Conservation (phyloP, 2,113 vertebrate genomes). For the Cephalophus harveyi region DNA sequence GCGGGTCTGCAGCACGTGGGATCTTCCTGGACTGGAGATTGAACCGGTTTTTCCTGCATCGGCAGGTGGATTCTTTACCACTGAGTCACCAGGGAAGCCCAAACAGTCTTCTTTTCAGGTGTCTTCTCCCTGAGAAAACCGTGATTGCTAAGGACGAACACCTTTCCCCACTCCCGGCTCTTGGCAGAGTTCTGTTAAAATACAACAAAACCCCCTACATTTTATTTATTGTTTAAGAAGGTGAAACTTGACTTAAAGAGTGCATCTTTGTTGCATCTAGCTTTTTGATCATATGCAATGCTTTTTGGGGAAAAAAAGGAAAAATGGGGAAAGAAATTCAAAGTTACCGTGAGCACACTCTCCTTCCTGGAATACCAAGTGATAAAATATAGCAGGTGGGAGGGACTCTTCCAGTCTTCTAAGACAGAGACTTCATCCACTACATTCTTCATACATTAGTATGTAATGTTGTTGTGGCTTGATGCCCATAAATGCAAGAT, state of each 20-base stretch:
- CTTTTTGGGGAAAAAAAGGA: neutral
- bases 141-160: neutral
- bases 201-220: neutral
- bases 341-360: neutral
- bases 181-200: neutral
- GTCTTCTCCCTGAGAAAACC: neutral
- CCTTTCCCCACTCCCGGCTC: neutral
- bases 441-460: too few relatives aligned
- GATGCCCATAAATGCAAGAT: neutral
- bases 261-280: neutral
- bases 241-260: neutral
- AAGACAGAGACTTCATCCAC: neutral
- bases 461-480: neutral
- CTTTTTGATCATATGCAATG: neutral
- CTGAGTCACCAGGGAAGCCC: neutral
- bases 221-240: neutral
- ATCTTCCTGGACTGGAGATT: fast-evolving
- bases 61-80: neutral
- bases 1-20: neutral
- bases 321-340: neutral
- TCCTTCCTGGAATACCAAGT: neutral
- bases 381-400: neutral
- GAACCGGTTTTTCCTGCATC: neutral
- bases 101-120: neutral
- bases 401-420: neutral